Percentiles rank a stretch among this genome's conserved stretches.
Conservation (phyloP, 2,888 invertebrate genomes). For the Baccha elongata region DNA sequence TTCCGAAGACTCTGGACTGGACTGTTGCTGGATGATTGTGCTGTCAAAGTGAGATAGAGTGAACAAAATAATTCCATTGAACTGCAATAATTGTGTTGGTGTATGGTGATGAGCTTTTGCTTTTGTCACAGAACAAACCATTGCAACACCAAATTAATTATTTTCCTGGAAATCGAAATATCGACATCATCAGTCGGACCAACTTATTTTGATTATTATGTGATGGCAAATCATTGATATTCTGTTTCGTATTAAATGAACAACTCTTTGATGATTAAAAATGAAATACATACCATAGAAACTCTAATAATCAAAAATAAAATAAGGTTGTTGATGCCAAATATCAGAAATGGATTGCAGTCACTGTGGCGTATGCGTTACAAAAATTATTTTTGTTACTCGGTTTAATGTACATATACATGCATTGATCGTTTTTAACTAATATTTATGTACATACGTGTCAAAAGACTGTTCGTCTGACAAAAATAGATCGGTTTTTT, state of each 20-base stretch:
- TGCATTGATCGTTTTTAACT: no score
- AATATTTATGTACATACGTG: no score
- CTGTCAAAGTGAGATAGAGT: conserved; percentile 35
- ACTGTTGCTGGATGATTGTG: conserved; percentile 34
- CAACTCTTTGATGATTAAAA: no score
- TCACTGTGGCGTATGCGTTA: no score
- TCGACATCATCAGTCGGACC: not conserved
- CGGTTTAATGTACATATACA: no score
- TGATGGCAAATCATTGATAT: conserved; percentile 3
- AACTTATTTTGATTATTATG: not conserved
- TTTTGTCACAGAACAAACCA: conserved; percentile 32
- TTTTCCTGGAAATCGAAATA: conserved; percentile 50
- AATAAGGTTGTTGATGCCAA: no score
- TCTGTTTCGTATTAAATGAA: not conserved
- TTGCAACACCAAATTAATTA: conserved; percentile 43
- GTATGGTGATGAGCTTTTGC: not conserved
- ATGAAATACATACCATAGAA: not conserved
- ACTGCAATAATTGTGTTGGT: conserved; percentile 50
- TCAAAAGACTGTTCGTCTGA: no score
- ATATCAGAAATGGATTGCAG: no score
- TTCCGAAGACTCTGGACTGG: not conserved
- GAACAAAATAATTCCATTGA: conserved; percentile 43
- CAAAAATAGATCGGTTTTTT: no score
- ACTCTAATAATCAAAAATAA: no score
- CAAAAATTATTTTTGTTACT: no score